Base-by-base conservation (phyloP, 2,113 vertebrate genomes). In the Pavo muticus region DNA sequence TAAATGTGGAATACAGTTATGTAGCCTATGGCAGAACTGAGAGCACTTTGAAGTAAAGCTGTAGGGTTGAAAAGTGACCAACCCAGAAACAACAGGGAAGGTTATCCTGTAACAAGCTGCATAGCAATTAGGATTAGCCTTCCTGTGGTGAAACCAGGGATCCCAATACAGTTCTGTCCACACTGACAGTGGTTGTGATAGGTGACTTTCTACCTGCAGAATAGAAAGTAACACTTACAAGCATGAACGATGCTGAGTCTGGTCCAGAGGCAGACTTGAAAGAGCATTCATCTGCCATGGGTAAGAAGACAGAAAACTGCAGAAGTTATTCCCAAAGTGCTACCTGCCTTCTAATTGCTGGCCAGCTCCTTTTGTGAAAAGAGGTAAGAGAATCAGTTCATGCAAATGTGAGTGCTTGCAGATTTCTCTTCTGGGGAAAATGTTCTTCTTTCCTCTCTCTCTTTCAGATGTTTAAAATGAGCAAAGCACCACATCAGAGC, bases 201-300 rank as follows among this genome's bases (percentile, higher is more conserved):
- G 11, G 48, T 94, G 69, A 71, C 42, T 72, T 73, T 80, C 60
- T 80, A 79, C 69, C 50, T 80, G 52, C 50, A 48, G 84, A 90
- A 48, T 18, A 86, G 52, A 84, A 87, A 88, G 60, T 44, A n/a
- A 4, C 5, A 2, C 60, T 87, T 74, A 35, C 52, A 57, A 20
- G 39, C 30, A 27, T 13, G 57, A 77, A 23, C 23, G 59, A 71
- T 18, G 1, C n/a, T 0, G 7, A 27, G 5, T 63, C 47, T 81
- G 48, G 21, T 88, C 44, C 47, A 75, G 52, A 78, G n/a, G 48
- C 10, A 86, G n/a, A 88, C 79, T 76, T 94, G 65, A 95, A 96
- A 91, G 64, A 60, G 67, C 14, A 32, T 39, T 59, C 14, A 10
- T 83, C 45, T 74, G 14, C 75, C 82, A 5, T 93, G 71, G 88